Percentiles rank a stretch among this genome's conserved stretches.
These are phyloP conservation scores for Polietes domitor DNA, from an alignment of 2,888 invertebrate genomes.

Conservation along the genomic window DNA sequence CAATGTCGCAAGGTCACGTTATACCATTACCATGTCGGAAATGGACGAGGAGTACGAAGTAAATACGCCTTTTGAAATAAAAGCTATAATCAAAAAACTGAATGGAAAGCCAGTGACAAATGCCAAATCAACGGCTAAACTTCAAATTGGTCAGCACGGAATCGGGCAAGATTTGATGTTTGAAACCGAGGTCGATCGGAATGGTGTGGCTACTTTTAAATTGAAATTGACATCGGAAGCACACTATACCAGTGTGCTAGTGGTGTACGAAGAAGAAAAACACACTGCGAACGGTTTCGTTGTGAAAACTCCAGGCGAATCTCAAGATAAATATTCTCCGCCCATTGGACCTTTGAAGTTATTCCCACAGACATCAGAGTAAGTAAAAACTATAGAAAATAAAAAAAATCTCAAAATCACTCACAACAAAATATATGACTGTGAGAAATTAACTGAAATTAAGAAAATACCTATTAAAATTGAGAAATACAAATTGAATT, in stretches of 20 bases:
- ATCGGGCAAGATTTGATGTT: not conserved
- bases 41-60: slow-evolving; percentile 94
- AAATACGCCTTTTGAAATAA: slow-evolving; percentile 90
- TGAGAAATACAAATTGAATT: no score
- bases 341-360: not conserved
- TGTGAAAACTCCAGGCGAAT: not conserved
- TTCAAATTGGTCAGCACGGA: slow-evolving; percentile 68
- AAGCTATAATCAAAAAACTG: slow-evolving; percentile 86
- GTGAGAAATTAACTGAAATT: no score
- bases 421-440: no score
- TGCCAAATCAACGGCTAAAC: slow-evolving; percentile 82
- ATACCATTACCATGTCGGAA: slow-evolving; percentile 88
- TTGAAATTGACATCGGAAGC: not conserved
- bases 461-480: no score
- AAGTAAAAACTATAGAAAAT: no score
- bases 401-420: no score
- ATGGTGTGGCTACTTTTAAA: slow-evolving; percentile 12
- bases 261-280: slow-evolving; percentile 5
- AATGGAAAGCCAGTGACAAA: slow-evolving; percentile 85
- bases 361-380: slow-evolving; percentile 34
- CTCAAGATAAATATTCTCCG: no score
- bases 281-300: slow-evolving; percentile 3
- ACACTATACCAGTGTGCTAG: not conserved
- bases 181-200: not conserved
- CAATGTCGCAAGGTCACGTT: slow-evolving; percentile 88